Evolutionary conservation across 2,888 invertebrate species (phyloP).

Genomic region (Melieria picta): DNA sequence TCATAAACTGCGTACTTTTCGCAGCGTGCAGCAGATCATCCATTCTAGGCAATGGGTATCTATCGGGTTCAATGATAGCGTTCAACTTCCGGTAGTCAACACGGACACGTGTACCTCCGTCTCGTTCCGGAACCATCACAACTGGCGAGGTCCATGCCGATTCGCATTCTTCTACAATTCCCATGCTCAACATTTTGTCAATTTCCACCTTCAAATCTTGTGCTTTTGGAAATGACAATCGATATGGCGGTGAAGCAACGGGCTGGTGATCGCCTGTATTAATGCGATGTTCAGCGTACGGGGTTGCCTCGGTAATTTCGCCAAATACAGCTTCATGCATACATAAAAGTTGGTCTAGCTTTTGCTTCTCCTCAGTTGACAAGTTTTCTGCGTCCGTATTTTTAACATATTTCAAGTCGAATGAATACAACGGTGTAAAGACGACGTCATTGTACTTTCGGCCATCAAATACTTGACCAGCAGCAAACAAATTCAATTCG

Average conservation of each 20-base stretch:
- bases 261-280: slow-evolving; percentile 5
- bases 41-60: slow-evolving; percentile 54
- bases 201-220: slow-evolving; percentile 43
- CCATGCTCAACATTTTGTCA: slow-evolving; percentile 51
- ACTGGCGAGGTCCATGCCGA: slow-evolving; percentile 59
- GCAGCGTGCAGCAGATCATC: slow-evolving; percentile 60
- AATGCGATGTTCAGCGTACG: slow-evolving; percentile 20
- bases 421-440: slow-evolving; percentile 15
- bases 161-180: slow-evolving; percentile 59
- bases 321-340: slow-evolving; percentile 20
- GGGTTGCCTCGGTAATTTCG: slow-evolving; percentile 12
- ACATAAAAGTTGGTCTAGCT: slow-evolving; percentile 14
- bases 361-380: slow-evolving; percentile 2
- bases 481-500: slow-evolving; percentile 2
- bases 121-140: slow-evolving; percentile 55
- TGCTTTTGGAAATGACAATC: slow-evolving; percentile 49
- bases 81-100: slow-evolving; percentile 41
- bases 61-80: slow-evolving; percentile 5
- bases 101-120: slow-evolving; percentile 45
- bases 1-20: slow-evolving; percentile 50
- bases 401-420: slow-evolving; percentile 28
- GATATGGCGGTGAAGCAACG: slow-evolving; percentile 51
- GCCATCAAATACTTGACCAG: slow-evolving; percentile 9
- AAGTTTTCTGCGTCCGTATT: slow-evolving; percentile 26
- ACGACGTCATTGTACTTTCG: background rate